phyloP scores from a whole-genome alignment of 2,797 vertebrate species.

The Spinibarbus caldwelli region DNA sequence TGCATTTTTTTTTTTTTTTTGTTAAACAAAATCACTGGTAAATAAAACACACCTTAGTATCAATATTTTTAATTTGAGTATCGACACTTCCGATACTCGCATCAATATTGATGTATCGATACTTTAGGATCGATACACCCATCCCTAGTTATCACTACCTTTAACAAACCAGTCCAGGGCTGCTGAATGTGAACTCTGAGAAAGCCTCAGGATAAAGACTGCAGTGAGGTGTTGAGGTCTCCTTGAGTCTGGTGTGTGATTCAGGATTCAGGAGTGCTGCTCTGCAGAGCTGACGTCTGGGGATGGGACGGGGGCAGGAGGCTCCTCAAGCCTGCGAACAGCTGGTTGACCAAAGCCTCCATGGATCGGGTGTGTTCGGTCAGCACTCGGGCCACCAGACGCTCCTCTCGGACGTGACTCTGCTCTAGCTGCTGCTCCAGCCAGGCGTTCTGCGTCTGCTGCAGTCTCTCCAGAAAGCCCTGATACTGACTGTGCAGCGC shows the following conservation, averaged over 20 bases:
- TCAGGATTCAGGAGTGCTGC: not conserved
- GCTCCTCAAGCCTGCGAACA: slow-evolving; percentile 41
- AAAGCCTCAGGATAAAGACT: too few species aligned
- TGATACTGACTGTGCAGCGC: slow-evolving; percentile 29
- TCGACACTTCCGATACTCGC: too few species aligned
- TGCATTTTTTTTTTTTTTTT: too few species aligned
- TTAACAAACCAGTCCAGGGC: too few species aligned
- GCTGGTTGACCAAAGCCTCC: slow-evolving; percentile 36
- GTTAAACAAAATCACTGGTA: too few species aligned
- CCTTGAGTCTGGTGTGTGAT: not conserved
- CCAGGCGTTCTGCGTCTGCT: slow-evolving; percentile 40
- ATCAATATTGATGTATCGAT: too few species aligned
- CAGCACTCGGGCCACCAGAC: slow-evolving; percentile 20
- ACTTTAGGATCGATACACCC: too few species aligned
- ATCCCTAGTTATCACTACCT: too few species aligned
- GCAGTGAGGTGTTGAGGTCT: not conserved
- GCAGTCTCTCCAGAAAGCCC: slow-evolving; percentile 40
- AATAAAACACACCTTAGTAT: too few species aligned
- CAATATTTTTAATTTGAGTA: too few species aligned
- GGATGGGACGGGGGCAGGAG: slow-evolving; percentile 26
- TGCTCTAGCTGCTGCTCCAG: slow-evolving; percentile 37
- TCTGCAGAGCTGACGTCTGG: not conserved
- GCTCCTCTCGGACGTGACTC: slow-evolving; percentile 26
- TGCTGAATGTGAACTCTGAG: too few species aligned
- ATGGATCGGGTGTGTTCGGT: slow-evolving; percentile 36